Evolutionary conservation across 2,113 vertebrate species (phyloP).

Genomic region (Helogale parvula): DNA sequence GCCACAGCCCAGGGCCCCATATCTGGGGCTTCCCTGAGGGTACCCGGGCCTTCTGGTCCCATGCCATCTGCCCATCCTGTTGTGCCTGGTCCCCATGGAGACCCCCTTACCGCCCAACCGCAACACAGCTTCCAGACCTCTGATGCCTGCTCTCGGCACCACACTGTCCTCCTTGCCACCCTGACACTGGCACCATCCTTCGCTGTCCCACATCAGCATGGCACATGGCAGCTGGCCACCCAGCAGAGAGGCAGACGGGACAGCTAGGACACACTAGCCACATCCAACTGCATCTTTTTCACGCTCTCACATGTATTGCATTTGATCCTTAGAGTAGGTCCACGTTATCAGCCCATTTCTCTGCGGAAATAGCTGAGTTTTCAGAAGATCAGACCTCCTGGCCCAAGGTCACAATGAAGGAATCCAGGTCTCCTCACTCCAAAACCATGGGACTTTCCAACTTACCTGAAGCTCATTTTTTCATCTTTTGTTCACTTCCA

Average conservation of each 20-base stretch:
- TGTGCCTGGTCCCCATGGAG: not conserved
- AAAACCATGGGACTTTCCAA: not conserved
- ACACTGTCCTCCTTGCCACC: not conserved
- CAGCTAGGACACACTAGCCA: not conserved
- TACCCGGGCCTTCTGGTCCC: not conserved
- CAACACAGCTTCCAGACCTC: not conserved
- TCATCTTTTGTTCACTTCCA: not conserved
- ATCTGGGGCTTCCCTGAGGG: not conserved
- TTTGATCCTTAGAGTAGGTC: not conserved
- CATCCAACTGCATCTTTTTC: not conserved
- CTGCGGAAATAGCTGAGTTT: not conserved
- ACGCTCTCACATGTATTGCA: not conserved
- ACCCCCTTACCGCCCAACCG: not conserved
- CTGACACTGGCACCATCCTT: not conserved
- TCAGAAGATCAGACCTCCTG: not conserved
- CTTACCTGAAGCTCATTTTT: not conserved
- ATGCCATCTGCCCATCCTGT: not conserved
- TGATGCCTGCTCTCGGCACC: not conserved
- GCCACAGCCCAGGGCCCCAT: rapidly evolving
- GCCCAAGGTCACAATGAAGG: not conserved
- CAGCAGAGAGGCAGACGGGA: not conserved
- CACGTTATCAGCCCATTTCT: not conserved
- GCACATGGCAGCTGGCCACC: not conserved
- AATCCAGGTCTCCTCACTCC: not conserved
- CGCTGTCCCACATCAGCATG: not conserved